phyloP scores from a whole-genome alignment of 1,140 invertebrate genomes.

The Brachionus angularis region DNA sequence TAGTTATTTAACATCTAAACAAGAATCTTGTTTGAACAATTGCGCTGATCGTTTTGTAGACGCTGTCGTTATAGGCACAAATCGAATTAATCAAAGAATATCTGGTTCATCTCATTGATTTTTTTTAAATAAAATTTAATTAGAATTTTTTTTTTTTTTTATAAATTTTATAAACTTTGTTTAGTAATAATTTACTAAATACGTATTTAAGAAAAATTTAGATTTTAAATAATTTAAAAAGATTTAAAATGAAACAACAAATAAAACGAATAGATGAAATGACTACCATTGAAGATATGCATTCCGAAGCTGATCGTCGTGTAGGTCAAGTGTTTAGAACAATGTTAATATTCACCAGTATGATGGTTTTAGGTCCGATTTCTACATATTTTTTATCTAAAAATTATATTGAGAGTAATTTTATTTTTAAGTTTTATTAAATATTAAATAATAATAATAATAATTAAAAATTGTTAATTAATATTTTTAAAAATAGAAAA shows the following conservation, averaged over 20 bases:
- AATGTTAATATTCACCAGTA: constrained; percentile 17
- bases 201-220: neutral
- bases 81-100: constrained; percentile 31
- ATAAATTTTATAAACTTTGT: neutral
- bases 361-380: constrained; percentile 40
- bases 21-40: constrained; percentile 26
- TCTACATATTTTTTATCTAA: constrained; percentile 29
- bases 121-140: constrained; percentile 1
- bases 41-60: constrained; percentile 40
- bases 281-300: constrained; percentile 28
- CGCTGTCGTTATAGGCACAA: constrained; percentile 36
- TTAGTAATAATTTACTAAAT: neutral
- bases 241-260: neutral
- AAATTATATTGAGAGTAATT: constrained; percentile 38
- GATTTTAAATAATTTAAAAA: no score
- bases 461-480: no score
- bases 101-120: constrained; percentile 14
- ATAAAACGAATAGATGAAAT: neutral
- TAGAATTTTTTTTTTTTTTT: constrained; percentile 5
- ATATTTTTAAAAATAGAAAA: no score
- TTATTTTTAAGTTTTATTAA: no score
- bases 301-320: constrained; percentile 10
- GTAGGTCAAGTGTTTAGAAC: constrained; percentile 43
- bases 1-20: constrained; percentile 3
- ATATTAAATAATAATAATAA: no score